Evolutionary conservation across 2,888 invertebrate species (phyloP), one percentile per base, ranked within the genome.

Genomic region (Herminia tarsipennalis): DNA sequence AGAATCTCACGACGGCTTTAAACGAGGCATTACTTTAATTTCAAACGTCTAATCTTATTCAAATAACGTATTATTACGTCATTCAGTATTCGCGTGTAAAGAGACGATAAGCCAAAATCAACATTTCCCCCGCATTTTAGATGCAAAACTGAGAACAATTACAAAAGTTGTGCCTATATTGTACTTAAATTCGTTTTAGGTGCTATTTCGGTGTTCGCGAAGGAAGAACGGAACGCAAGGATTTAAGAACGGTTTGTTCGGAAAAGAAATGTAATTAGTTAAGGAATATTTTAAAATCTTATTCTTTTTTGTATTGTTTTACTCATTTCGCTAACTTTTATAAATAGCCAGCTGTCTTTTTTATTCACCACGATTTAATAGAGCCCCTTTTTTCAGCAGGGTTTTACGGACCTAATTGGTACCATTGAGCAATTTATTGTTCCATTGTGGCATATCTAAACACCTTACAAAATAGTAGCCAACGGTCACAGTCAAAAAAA

Each of bases 31-130:
- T 52, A 51, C 53, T 52, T 56, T 52, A 54, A 63, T 56, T 54
- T 56, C 44, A 37, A 45, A 48, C 32, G 49, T 53, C 54, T 70
- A 70, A 75, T 75, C 73, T 73, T 66, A 73, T 70, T 73, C 68
- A 69, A 77, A 76, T 72, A 72, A 69, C 65, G 69, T 72, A 71
- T 76, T 75, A 71, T 67, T 64, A 67, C 64, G 60, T 66, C 66
- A 72, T 78, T 76, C 62, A 46, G 60, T 64, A 70, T 68, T 75
- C 55, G 75, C 66, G 70, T 77, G 77, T 67, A 60, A 68, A 59
- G 67, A 58, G 42, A 58, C 62, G 77, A 77, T 78, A 78, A 77
- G 73, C 57, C 51, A 62, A 64, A 70, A 69, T 68, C 69, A 70
- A 70, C 70, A 69, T 47, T 65, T 61, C 50, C 39, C 28, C 17